Evolutionary conservation across 1,140 invertebrate genomes (phyloP).

Genomic region (Halyomorpha halys): DNA sequence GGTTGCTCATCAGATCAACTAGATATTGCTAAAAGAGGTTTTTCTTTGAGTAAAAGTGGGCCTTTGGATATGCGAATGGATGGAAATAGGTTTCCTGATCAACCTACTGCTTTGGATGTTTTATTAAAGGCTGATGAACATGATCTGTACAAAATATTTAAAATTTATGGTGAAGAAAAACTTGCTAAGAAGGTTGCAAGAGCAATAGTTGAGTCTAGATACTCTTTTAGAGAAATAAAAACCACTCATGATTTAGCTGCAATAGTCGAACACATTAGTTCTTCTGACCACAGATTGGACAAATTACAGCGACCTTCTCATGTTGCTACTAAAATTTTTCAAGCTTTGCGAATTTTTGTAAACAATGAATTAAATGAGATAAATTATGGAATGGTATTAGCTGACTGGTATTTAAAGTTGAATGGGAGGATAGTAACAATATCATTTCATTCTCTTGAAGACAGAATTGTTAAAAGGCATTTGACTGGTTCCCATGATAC

Average conservation of each 20-base stretch:
- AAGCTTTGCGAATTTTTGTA: constrained; percentile 89
- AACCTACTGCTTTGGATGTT: constrained; percentile 75
- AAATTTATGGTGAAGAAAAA: constrained; percentile 86
- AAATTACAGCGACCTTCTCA: constrained; percentile 65
- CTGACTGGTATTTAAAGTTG: constrained; percentile 63
- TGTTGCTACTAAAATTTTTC: constrained; percentile 84
- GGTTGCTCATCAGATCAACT: constrained; percentile 96
- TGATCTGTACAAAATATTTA: constrained; percentile 72
- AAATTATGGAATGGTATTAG: constrained; percentile 74
- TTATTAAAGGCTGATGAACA: constrained; percentile 64
- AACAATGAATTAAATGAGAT: constrained; percentile 96
- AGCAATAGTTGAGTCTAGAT: constrained; percentile 77
- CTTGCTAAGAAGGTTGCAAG: constrained; percentile 75
- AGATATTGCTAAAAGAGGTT: constrained; percentile 68
- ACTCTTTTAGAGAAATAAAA: constrained; percentile 63
- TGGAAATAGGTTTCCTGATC: constrained; percentile 51
- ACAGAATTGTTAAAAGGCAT: constrained; percentile 88
- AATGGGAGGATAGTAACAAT: constrained; percentile 70
- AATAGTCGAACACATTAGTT: constrained; percentile 57
- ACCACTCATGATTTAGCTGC: constrained; percentile 76
- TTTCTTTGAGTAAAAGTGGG: constrained; percentile 71
- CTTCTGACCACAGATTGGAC: constrained; percentile 48
- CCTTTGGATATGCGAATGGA: constrained; percentile 96
- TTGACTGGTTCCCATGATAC: constrained; percentile 45
- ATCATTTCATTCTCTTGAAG: constrained; percentile 88